A percentile compares a stretch with the other conserved stretches of the same genome.
phyloP scores from a whole-genome alignment of 2,113 vertebrate genomes.

The Nestor notabilis region DNA sequence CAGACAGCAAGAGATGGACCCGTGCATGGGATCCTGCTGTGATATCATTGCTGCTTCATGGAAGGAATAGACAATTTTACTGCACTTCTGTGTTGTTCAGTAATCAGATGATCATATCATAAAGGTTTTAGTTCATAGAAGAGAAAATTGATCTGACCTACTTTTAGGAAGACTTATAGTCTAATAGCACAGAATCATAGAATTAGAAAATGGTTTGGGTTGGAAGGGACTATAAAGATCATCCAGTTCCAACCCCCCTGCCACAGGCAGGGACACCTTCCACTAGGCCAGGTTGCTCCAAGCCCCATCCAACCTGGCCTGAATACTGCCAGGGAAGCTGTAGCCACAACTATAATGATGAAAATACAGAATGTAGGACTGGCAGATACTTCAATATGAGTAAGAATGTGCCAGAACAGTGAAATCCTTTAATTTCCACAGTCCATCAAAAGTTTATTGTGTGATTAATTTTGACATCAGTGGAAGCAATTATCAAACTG shows the following conservation, averaged over 20 bases:
- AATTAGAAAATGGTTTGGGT: background rate
- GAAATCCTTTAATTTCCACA: background rate
- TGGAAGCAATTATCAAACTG: background rate
- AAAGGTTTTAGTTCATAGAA: background rate
- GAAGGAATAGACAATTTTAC: background rate
- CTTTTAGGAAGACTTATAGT: background rate
- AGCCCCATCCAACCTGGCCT: background rate
- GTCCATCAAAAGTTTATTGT: background rate
- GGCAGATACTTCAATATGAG: background rate
- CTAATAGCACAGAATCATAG: background rate
- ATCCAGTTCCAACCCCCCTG: background rate
- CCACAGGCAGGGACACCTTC: background rate
- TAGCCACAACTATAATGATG: background rate
- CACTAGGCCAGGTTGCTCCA: background rate
- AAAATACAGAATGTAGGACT: background rate
- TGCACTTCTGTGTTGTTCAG: background rate
- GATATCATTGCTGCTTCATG: background rate
- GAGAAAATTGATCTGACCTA: background rate
- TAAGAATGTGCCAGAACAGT: background rate
- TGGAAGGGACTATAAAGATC: background rate
- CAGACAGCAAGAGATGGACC: background rate
- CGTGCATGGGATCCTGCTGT: rapidly evolving
- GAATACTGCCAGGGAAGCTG: background rate
- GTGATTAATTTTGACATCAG: background rate
- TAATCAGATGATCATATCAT: background rate